Evolutionary conservation across 2,113 vertebrate genomes (phyloP).

Genomic region (Zeus faber): DNA sequence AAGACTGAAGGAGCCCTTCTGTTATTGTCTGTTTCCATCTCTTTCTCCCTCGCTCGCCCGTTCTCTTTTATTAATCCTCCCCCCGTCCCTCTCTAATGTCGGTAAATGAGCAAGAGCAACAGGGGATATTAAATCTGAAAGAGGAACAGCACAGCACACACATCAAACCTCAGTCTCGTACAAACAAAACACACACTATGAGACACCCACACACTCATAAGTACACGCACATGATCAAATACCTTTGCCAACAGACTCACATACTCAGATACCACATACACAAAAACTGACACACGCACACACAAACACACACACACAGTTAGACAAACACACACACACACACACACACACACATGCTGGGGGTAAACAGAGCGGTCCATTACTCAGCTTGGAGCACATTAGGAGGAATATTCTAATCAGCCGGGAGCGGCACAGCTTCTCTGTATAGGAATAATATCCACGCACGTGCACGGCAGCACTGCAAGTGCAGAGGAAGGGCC

Average conservation of each 20-base stretch:
- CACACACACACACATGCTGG: too few species aligned
- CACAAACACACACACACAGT: too few species aligned
- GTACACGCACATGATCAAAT: neutral
- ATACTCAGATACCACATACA: neutral
- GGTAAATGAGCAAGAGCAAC: conserved; percentile 38
- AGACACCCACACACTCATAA: neutral
- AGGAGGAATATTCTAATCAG: conserved; percentile 21
- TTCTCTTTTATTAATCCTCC: too few species aligned
- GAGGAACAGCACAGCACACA: conserved; percentile 17
- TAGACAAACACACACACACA: too few species aligned
- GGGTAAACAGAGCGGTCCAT: conserved; percentile 33
- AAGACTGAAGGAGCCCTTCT: too few species aligned
- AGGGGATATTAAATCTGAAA: conserved; percentile 28
- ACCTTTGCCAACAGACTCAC: neutral
- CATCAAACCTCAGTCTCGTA: neutral
- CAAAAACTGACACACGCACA: too few species aligned
- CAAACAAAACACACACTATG: neutral
- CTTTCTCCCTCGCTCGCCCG: too few species aligned
- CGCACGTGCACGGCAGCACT: too few species aligned
- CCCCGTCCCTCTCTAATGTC: conserved; percentile 37
- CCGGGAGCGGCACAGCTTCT: neutral
- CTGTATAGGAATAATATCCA: conserved; percentile 1
- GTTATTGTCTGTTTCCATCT: too few species aligned
- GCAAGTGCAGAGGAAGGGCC: too few species aligned
- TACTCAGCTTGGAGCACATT: conserved; percentile 34